phyloP scores from a whole-genome alignment of 2,888 invertebrate species.

The Dendrolimus houi region DNA sequence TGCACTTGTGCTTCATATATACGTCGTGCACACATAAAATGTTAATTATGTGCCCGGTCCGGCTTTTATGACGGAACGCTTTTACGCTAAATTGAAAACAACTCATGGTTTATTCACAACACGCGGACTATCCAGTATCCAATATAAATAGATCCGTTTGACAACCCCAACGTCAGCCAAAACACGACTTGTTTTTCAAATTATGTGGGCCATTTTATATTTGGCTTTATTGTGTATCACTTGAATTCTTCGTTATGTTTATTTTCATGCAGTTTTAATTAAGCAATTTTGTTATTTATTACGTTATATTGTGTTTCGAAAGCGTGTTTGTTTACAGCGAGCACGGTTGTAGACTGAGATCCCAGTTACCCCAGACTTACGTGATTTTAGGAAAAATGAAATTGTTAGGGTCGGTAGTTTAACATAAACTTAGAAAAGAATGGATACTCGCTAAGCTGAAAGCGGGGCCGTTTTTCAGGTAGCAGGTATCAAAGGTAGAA shows the following conservation, averaged over 20 bases:
- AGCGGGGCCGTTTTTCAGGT: too few species aligned
- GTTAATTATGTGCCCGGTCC: conserved; percentile 56
- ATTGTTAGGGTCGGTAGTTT: too few species aligned
- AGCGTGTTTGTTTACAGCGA: too few species aligned
- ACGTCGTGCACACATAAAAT: conserved; percentile 46
- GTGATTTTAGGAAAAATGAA: too few species aligned
- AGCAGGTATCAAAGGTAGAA: too few species aligned
- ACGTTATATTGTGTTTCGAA: not conserved
- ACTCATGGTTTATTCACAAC: conserved; percentile 72
- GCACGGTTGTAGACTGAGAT: too few species aligned
- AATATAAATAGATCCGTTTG: conserved; percentile 38
- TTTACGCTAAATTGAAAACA: conserved; percentile 74
- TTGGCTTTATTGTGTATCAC: conserved; percentile 26
- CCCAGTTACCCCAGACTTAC: too few species aligned
- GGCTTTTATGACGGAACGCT: conserved; percentile 66
- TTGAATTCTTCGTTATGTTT: not conserved
- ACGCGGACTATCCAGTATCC: conserved; percentile 37
- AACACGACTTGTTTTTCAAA: conserved; percentile 18
- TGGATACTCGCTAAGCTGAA: too few species aligned
- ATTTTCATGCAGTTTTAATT: not conserved
- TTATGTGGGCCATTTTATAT: conserved; percentile 22
- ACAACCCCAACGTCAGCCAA: conserved; percentile 23
- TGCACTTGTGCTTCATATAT: conserved; percentile 27
- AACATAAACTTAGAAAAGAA: too few species aligned
- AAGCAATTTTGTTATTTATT: not conserved